These are phyloP conservation scores for Dicycla oo DNA, from an alignment of 2,888 invertebrate genomes.

Conservation along the genomic window DNA sequence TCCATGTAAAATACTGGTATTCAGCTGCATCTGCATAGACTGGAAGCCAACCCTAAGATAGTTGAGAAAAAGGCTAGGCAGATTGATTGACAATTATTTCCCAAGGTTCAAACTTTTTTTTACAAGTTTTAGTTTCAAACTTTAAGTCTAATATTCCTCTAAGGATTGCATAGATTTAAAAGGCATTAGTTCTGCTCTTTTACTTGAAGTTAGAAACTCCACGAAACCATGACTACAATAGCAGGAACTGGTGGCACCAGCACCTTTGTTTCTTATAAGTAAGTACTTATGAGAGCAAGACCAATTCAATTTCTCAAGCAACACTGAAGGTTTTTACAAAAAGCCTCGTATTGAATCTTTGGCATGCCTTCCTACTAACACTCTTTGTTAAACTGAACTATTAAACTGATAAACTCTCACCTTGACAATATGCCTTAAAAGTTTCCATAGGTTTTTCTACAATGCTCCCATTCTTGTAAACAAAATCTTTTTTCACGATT, in stretches of 20 bases:
- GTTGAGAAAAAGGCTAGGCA: too few relatives aligned
- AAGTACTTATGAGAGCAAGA: conserved; percentile 42
- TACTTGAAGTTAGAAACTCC: conserved; percentile 24
- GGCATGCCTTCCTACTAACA: background rate
- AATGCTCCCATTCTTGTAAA: background rate
- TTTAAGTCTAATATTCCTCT: too few relatives aligned
- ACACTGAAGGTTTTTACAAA: background rate
- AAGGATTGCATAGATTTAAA: background rate
- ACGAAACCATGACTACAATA: conserved; percentile 34
- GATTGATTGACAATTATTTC: too few relatives aligned
- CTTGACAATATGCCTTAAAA: conserved; percentile 27
- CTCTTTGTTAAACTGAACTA: background rate
- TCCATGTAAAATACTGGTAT: too few relatives aligned
- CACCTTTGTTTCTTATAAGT: background rate
- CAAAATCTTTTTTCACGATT: conserved; percentile 32
- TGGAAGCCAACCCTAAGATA: too few relatives aligned
- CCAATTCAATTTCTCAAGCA: conserved; percentile 15
- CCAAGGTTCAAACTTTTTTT: too few relatives aligned
- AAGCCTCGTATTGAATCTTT: background rate
- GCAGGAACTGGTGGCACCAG: conserved; percentile 29
- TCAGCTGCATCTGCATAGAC: too few relatives aligned
- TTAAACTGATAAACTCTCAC: conserved; percentile 31
- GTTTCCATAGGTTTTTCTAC: conserved; percentile 13
- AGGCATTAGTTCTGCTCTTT: background rate
- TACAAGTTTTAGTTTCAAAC: too few relatives aligned